Percentiles rank a stretch among this genome's conserved stretches.
Evolutionary conservation across 2,113 vertebrate species (phyloP).

Genomic region (Empidonax traillii): DNA sequence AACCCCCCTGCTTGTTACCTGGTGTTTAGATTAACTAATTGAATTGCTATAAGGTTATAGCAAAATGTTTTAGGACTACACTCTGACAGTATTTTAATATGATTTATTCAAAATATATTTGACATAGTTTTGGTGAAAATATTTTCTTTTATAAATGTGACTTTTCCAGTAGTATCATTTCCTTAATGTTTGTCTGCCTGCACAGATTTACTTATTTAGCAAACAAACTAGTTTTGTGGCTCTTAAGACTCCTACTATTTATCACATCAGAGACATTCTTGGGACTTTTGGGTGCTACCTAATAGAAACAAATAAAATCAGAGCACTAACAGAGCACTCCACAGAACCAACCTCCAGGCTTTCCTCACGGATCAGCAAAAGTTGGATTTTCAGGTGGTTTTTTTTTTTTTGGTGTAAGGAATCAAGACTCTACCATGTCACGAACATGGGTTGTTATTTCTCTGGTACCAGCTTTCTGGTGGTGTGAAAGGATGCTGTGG

Average conservation of each 20-base stretch:
- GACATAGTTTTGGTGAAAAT: neutral
- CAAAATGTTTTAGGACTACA: neutral
- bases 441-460: neutral
- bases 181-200: neutral
- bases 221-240: neutral
- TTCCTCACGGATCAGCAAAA: neutral
- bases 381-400: neutral
- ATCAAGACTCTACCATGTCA: neutral
- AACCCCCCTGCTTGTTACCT: neutral
- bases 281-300: neutral
- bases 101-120: neutral
- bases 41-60: neutral
- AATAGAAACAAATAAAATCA: neutral
- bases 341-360: neutral
- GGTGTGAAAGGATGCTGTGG: neutral
- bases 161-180: neutral
- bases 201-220: neutral
- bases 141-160: neutral
- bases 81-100: neutral
- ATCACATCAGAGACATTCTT: neutral
- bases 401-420: neutral
- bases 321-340: neutral
- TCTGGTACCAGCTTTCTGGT: neutral
- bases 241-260: neutral
- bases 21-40: neutral